Conservation (phyloP, 64 coral and sea anemone genomes). For the Astreopora myriophthalma region DNA sequence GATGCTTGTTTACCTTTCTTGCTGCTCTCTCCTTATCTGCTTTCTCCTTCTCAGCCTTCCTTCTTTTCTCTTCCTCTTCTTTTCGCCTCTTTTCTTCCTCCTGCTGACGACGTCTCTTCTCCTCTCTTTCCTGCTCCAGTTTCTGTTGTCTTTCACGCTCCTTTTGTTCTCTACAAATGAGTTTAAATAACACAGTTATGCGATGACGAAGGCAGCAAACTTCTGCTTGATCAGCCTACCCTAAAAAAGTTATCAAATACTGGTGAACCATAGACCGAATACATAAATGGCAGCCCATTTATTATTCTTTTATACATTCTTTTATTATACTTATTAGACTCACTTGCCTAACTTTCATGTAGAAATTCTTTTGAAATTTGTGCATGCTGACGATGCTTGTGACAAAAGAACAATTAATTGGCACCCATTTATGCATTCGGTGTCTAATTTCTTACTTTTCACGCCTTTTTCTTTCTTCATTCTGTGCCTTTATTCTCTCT, state of each 20-base stretch:
- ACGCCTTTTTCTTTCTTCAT: constrained; percentile 90
- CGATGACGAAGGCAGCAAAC: too few species aligned
- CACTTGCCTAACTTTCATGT: too few species aligned
- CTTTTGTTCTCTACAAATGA: constrained; percentile 84
- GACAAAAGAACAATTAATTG: background rate
- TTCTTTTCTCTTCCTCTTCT: constrained; percentile 95
- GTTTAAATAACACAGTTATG: background rate
- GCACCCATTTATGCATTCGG: too few species aligned
- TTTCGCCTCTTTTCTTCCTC: constrained; percentile 93
- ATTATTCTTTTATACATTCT: too few species aligned
- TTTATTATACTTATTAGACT: too few species aligned
- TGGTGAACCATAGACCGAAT: too few species aligned
- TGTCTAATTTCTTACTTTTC: constrained; percentile 71
- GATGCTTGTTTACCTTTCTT: constrained; percentile 46
- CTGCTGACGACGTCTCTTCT: constrained; percentile 77
- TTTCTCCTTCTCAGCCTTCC: constrained; percentile 94
- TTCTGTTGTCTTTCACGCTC: constrained; percentile 96
- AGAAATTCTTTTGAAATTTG: too few species aligned
- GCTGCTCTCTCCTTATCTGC: constrained; percentile 86
- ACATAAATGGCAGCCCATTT: too few species aligned
- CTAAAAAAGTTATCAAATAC: too few species aligned
- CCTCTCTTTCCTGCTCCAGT: constrained; percentile 88
- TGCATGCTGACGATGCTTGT: too few species aligned
- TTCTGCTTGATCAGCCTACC: too few species aligned
- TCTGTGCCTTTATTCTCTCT: constrained; percentile 88